Evolutionary conservation across 1,140 invertebrate species (phyloP).

Genomic region (Drosophila parabipectinata): DNA sequence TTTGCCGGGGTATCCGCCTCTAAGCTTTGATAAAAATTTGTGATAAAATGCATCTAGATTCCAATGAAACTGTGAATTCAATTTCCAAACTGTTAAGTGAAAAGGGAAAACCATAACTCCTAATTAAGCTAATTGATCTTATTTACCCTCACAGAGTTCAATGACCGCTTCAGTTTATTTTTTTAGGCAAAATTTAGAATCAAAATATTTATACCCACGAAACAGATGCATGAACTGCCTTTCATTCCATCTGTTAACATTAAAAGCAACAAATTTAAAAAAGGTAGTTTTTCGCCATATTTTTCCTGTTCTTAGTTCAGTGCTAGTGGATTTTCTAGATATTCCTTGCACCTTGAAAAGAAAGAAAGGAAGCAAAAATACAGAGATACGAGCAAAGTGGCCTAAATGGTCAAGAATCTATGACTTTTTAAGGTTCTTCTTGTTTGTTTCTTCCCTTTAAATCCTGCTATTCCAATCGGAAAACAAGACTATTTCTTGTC

Average conservation of each 20-base stretch:
- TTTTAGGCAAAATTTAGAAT: too few species aligned
- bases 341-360: too few species aligned
- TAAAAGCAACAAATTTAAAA: not conserved
- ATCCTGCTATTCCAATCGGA: too few species aligned
- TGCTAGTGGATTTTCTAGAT: not conserved
- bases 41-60: not conserved
- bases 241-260: not conserved
- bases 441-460: too few species aligned
- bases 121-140: constrained; percentile 4
- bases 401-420: too few species aligned
- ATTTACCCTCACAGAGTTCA: not conserved
- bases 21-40: not conserved
- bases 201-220: too few species aligned
- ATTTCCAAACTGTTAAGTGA: not conserved
- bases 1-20: not conserved
- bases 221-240: not conserved
- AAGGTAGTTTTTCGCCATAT: not conserved
- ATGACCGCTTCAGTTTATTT: not conserved
- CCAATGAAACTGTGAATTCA: not conserved
- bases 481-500: too few species aligned
- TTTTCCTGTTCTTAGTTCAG: not conserved
- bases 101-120: not conserved
- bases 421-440: too few species aligned
- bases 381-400: too few species aligned
- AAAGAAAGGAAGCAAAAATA: too few species aligned